Conservation (phyloP, 2,888 invertebrate species). For the Deilephila elpenor region DNA sequence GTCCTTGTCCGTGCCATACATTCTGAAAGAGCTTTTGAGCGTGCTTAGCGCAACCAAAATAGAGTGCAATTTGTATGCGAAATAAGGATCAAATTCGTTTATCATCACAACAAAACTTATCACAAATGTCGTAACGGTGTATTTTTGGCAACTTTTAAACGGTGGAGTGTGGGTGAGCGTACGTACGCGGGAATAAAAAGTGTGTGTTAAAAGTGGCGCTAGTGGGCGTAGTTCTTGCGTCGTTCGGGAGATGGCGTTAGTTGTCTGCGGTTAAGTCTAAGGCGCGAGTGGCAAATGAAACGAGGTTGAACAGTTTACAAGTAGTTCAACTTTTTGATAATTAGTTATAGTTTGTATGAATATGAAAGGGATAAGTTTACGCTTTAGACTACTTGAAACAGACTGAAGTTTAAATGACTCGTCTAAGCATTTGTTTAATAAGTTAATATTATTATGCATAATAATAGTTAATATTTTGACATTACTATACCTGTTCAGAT, state of each 20-base stretch:
- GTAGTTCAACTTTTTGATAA: constrained; percentile 8
- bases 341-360: not conserved
- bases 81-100: constrained; percentile 42
- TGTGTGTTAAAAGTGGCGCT: constrained; percentile 69
- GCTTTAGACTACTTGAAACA: not conserved
- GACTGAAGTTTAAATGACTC: not conserved
- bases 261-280: constrained; percentile 49
- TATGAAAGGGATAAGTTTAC: not conserved
- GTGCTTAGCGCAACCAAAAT: not conserved
- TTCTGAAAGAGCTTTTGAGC: constrained; percentile 15
- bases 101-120: not conserved
- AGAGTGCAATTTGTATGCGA: not conserved
- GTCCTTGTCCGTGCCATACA: not conserved
- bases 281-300: not conserved
- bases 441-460: too few relatives aligned
- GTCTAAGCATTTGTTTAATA: too few relatives aligned
- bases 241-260: constrained; percentile 69
- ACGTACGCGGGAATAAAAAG: constrained; percentile 56
- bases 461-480: too few relatives aligned
- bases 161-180: constrained; percentile 61
- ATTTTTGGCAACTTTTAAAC: constrained; percentile 72
- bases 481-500: too few relatives aligned
- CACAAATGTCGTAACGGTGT: not conserved
- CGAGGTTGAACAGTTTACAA: not conserved
- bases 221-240: constrained; percentile 62